These are phyloP conservation scores for Arrhopalites spinosus DNA, from an alignment of 2,888 invertebrate species.

Conservation along the genomic window DNA sequence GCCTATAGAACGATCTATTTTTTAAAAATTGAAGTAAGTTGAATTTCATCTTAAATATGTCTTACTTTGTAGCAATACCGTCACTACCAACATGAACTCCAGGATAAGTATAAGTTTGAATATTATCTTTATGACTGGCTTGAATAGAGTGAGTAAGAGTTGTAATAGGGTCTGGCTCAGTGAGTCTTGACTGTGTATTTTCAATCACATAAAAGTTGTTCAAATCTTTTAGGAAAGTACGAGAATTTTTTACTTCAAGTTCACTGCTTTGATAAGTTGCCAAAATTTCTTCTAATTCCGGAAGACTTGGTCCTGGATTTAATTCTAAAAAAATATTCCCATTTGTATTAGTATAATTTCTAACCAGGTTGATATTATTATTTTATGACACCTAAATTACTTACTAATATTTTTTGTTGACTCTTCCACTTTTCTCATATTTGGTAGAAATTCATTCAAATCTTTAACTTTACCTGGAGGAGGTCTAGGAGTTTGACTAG, in stretches of 20 bases:
- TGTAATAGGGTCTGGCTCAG: neutral
- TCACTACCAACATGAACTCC: neutral
- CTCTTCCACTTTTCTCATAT: neutral
- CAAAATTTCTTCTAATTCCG: neutral
- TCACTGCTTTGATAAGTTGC: neutral
- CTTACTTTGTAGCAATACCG: neutral
- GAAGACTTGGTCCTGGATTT: neutral
- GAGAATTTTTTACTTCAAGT: neutral
- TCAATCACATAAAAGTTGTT: conserved; percentile 5
- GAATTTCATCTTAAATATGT: too few relatives aligned
- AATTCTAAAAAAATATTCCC: too few relatives aligned
- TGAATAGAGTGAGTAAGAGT: neutral
- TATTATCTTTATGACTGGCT: conserved; percentile 10
- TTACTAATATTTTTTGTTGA: conserved; percentile 11
- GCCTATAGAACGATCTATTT: too few relatives aligned
- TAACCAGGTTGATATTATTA: too few relatives aligned
- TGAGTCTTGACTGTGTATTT: neutral
- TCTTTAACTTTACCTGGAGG: neutral
- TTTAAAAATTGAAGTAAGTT: too few relatives aligned
- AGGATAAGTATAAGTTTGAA: conserved; percentile 4
- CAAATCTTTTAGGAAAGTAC: conserved; percentile 15
- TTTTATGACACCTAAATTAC: too few relatives aligned
- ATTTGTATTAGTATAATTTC: too few relatives aligned
- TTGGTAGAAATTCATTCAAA: neutral
- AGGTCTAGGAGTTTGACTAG: neutral